phyloP scores from a whole-genome alignment of 92 coral and sea anemone species.

The Bergia puertoricense region DNA sequence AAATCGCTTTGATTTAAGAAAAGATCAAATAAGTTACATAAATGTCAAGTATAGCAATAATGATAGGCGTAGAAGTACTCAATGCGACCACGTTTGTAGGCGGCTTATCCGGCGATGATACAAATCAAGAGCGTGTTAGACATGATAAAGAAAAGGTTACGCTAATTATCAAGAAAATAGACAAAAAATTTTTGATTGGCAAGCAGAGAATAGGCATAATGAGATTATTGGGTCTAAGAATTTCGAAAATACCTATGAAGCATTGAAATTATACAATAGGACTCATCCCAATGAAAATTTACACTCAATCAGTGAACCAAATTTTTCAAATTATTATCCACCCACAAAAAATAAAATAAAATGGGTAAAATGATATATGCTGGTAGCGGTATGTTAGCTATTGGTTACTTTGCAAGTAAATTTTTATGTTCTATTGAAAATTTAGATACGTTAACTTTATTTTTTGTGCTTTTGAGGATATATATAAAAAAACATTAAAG shows the following conservation, averaged over 20 bases:
- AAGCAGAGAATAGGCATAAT: background rate
- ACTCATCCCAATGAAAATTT: background rate
- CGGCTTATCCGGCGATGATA: background rate
- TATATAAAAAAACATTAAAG: too few relatives aligned
- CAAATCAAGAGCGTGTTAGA: background rate
- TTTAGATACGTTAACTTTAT: too few relatives aligned
- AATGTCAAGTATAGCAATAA: background rate
- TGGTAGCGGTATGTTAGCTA: background rate
- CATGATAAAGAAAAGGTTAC: background rate
- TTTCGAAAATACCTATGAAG: background rate
- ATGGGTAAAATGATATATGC: background rate
- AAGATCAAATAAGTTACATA: background rate
- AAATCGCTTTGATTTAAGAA: background rate
- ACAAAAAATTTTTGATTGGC: background rate
- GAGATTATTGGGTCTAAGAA: too few relatives aligned
- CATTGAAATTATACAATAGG: background rate
- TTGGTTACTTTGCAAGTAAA: background rate
- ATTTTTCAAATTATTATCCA: background rate
- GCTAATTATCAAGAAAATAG: background rate
- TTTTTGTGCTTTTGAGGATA: too few relatives aligned
- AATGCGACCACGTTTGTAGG: background rate
- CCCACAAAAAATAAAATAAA: background rate
- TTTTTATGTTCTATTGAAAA: background rate
- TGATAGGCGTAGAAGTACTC: background rate
- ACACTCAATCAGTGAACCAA: background rate